Percentiles rank a stretch among this genome's conserved stretches.
Evolutionary conservation across 1,140 invertebrate genomes (phyloP).

Genomic region (Drosophila ercepeae): DNA sequence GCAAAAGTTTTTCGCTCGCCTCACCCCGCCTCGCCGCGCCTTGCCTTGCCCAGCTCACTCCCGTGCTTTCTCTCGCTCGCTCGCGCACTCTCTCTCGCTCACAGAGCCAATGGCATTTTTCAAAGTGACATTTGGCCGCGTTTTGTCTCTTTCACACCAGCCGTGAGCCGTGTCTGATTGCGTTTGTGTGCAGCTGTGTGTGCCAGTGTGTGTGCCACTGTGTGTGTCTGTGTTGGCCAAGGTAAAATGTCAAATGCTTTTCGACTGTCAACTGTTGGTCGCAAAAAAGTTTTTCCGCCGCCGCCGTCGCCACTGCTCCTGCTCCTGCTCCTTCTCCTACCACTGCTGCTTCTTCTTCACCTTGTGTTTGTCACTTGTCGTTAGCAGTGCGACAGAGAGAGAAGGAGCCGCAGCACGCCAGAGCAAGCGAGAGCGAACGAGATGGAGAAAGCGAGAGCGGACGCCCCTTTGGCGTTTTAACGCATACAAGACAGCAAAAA

Average conservation of each 20-base stretch:
- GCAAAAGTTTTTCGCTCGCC: constrained; percentile 54
- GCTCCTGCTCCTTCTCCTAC: constrained; percentile 9
- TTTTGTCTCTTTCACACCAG: constrained; percentile 66
- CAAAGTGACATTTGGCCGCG: constrained; percentile 83
- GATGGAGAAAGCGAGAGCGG: not conserved
- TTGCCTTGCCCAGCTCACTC: constrained; percentile 15
- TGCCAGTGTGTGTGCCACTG: constrained; percentile 13
- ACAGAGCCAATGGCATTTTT: constrained; percentile 83
- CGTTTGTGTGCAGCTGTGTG: constrained; percentile 13
- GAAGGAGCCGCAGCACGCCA: not conserved
- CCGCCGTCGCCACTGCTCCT: constrained; percentile 7
- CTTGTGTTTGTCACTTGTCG: constrained; percentile 57
- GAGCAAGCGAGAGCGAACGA: constrained; percentile 1
- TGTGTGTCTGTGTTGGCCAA: constrained; percentile 59
- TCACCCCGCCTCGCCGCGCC: too few species aligned
- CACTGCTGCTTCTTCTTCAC: constrained; percentile 31
- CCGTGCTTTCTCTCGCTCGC: constrained; percentile 15
- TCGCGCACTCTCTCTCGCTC: constrained; percentile 28
- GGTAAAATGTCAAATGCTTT: constrained; percentile 84
- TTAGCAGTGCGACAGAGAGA: constrained; percentile 49
- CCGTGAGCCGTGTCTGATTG: constrained; percentile 30
- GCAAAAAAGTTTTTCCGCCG: constrained; percentile 60
- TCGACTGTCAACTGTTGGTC: constrained; percentile 80
- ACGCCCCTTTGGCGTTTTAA: constrained; percentile 78
- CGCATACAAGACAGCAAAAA: constrained; percentile 51